These are phyloP conservation scores for Pimephales promelas DNA, from an alignment of 2,113 vertebrate genomes.

Conservation along the genomic window DNA sequence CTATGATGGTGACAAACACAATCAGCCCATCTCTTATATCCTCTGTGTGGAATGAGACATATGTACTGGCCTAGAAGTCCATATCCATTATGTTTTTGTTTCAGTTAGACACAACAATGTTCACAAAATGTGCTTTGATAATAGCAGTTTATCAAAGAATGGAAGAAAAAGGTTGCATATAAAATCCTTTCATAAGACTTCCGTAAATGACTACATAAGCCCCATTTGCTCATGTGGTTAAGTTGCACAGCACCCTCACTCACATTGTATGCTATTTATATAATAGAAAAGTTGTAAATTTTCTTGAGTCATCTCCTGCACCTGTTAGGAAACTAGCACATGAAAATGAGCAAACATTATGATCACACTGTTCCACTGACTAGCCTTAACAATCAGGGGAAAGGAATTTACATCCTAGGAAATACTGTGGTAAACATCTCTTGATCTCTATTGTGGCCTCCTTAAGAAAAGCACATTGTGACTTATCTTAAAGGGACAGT, in stretches of 20 bases:
- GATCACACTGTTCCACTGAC: constrained; percentile 66
- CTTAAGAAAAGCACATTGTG: background rate
- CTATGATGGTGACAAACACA: constrained; percentile 13
- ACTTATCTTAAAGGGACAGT: no score
- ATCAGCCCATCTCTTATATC: background rate
- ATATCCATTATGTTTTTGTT: constrained; percentile 22
- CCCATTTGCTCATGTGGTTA: constrained; percentile 70
- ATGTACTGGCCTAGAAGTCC: constrained; percentile 21
- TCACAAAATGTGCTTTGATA: background rate
- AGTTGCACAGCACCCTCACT: constrained; percentile 53
- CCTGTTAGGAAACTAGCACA: constrained; percentile 75
- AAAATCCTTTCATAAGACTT: constrained; percentile 43
- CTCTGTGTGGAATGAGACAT: constrained; percentile 20
- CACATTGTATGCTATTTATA: constrained; percentile 59
- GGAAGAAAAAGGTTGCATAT: background rate
- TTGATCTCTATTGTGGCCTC: background rate
- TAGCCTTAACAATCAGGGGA: constrained; percentile 50
- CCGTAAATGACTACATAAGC: constrained; percentile 65
- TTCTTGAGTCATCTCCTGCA: constrained; percentile 66
- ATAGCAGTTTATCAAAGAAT: constrained; percentile 12
- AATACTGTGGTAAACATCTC: constrained; percentile 31
- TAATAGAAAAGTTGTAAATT: constrained; percentile 59
- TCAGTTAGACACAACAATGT: background rate
- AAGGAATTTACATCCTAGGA: constrained; percentile 46
- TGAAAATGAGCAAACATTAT: constrained; percentile 68